Conservation (phyloP, 1,140 invertebrate species). For the Zaprionus tsacasi region DNA sequence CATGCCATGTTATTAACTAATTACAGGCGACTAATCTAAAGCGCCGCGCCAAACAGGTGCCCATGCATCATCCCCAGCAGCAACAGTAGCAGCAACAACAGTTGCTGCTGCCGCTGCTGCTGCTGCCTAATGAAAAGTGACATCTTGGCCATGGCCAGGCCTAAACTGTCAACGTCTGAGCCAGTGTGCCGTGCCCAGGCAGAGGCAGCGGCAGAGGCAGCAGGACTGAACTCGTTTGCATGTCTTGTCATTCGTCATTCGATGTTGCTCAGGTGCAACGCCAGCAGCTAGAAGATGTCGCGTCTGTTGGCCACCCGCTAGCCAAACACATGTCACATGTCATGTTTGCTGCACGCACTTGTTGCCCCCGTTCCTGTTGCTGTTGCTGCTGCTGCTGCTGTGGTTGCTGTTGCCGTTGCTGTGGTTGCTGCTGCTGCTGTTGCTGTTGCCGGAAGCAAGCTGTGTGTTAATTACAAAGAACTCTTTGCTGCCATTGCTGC, state of each 20-base stretch:
- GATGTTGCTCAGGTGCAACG: slow-evolving; percentile 61
- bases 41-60: slow-evolving; percentile 76
- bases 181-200: slow-evolving; percentile 31
- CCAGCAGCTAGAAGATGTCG: slow-evolving; percentile 81
- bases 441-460: slow-evolving; percentile 69
- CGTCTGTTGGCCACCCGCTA: slow-evolving; percentile 73
- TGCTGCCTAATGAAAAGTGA: slow-evolving; percentile 83
- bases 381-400: slow-evolving; percentile 14
- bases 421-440: slow-evolving; percentile 23
- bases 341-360: slow-evolving; percentile 65
- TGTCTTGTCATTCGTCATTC: slow-evolving; percentile 80
- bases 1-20: slow-evolving; percentile 84
- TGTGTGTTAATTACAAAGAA: slow-evolving; percentile 79
- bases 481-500: slow-evolving; percentile 24
- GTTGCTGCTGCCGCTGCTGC: slow-evolving; percentile 14
- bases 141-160: slow-evolving; percentile 79
- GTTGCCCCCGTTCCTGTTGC: slow-evolving; percentile 33
- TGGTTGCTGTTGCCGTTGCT: slow-evolving; percentile 33
- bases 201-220: not conserved
- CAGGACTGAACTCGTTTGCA: slow-evolving; percentile 62
- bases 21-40: slow-evolving; percentile 84
- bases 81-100: slow-evolving; percentile 30
- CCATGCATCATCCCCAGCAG: slow-evolving; percentile 73
- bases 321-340: slow-evolving; percentile 77
- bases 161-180: slow-evolving; percentile 80